Percentiles rank a stretch among this genome's conserved stretches.
These are phyloP conservation scores for Agrotis ipsilon DNA, from an alignment of 2,888 invertebrate species.

Conservation along the genomic window DNA sequence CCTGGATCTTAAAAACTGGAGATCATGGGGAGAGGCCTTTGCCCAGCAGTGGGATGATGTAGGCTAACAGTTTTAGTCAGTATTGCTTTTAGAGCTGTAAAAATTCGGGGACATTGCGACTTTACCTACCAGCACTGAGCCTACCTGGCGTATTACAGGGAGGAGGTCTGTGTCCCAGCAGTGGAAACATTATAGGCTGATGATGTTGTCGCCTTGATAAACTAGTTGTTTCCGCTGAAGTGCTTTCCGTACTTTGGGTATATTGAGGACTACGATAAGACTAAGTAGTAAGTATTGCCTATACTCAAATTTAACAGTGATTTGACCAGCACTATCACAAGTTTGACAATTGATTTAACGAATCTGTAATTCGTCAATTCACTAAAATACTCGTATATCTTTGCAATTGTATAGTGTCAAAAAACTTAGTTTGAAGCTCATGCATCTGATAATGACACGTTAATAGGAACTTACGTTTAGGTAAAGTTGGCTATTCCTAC, in stretches of 20 bases:
- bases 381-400: neutral
- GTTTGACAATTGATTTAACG: neutral
- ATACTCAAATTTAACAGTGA: neutral
- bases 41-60: no score
- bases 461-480: neutral
- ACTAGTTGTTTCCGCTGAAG: neutral
- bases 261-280: neutral
- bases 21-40: no score
- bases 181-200: no score
- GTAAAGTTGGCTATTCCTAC: conserved; percentile 12
- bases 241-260: conserved; percentile 1
- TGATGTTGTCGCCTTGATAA: neutral
- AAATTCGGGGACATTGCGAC: no score
- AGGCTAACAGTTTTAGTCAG: no score
- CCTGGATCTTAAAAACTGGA: no score
- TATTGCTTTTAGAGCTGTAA: no score
- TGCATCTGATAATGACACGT: neutral
- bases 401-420: neutral
- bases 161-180: no score
- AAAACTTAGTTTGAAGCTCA: neutral
- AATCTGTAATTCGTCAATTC: no score
- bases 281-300: neutral
- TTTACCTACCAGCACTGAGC: no score
- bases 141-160: no score
- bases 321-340: neutral